Evolutionary conservation across 2,888 invertebrate genomes (phyloP).

Genomic region (Danaus chrysippus): DNA sequence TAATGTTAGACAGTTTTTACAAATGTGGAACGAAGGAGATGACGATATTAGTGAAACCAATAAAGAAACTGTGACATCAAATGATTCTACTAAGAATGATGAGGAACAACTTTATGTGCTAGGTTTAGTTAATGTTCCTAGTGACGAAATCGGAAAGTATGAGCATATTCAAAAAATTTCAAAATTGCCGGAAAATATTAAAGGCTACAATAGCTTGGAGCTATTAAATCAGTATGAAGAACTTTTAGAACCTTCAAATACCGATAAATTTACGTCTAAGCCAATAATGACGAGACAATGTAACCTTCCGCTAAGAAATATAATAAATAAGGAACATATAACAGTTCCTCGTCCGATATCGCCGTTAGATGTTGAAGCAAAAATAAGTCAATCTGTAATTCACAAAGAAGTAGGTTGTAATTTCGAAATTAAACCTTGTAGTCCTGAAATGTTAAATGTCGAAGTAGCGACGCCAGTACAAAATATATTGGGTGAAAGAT

Average conservation of each 20-base stretch:
- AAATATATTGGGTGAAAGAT: constrained; percentile 59
- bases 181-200: constrained; percentile 74
- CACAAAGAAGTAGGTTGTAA: constrained; percentile 77
- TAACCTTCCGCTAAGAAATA: constrained; percentile 21
- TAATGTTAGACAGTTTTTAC: constrained; percentile 70
- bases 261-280: constrained; percentile 40
- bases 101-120: constrained; percentile 73
- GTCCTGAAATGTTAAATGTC: constrained; percentile 73
- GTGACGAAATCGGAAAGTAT: constrained; percentile 72
- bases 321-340: constrained; percentile 19
- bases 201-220: constrained; percentile 71
- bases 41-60: constrained; percentile 57
- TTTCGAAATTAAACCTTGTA: constrained; percentile 76
- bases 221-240: constrained; percentile 72
- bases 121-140: constrained; percentile 69
- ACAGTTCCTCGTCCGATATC: constrained; percentile 58
- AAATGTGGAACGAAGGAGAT: constrained; percentile 77
- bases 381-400: constrained; percentile 76
- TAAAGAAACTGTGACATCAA: constrained; percentile 44
- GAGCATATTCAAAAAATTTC: constrained; percentile 75
- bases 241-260: constrained; percentile 64
- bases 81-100: constrained; percentile 43
- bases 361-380: constrained; percentile 74
- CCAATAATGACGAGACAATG: constrained; percentile 35
- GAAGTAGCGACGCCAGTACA: constrained; percentile 64